Evolutionary conservation across 2,888 invertebrate species (phyloP), one percentile per base, ranked within the genome.

Genomic region (Rapana venosa): DNA sequence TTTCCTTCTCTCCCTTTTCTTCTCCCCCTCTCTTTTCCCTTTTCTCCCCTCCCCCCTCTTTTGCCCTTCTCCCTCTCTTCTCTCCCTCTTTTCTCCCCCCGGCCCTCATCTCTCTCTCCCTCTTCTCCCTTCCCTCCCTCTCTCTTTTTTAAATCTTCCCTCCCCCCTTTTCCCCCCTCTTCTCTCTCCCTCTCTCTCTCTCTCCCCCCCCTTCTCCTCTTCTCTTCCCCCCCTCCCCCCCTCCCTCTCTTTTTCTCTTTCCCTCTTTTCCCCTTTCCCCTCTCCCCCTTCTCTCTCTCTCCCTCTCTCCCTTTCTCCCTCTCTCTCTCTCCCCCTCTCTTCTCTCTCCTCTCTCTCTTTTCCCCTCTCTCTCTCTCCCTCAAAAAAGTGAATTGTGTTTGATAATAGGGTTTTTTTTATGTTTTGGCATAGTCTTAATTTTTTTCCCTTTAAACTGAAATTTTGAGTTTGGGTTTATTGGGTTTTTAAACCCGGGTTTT

Each of bases 141-240:
- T 77, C 35, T 35, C 32, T 81, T 35, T 32, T n/a, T 5, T 0
- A 13, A 13, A 1, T 30, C 17, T 30, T 32, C 77, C 6, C 77
- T 77, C 30, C 6, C 77, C 5, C 77, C 6, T 20, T 5, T 20
- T 5, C 30, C 6, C 17, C 1, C 17, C 32, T 32, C 32, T 32
- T 84, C 83, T 47, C 47, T 84, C 83, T 84, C 47, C 47, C 83
- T 84, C 47, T 84, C 83, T 84, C 47, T 84, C 83, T 84, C 47
- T 47, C n/a, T 22, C 84, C 6, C 84, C 6, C 84, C 1, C 84
- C 58, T 58, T 13, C 15, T 58, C 58, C 58, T 58, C 11, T 58
- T 58, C 15, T 70, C 70, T 11, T 17, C 70, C 22, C 11, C 22
- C 26, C 11, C 22, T 70, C 11, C 26, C 11, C 22, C 22, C 5